phyloP scores from a whole-genome alignment of 1,140 invertebrate genomes.

The Leptinotarsa texana region DNA sequence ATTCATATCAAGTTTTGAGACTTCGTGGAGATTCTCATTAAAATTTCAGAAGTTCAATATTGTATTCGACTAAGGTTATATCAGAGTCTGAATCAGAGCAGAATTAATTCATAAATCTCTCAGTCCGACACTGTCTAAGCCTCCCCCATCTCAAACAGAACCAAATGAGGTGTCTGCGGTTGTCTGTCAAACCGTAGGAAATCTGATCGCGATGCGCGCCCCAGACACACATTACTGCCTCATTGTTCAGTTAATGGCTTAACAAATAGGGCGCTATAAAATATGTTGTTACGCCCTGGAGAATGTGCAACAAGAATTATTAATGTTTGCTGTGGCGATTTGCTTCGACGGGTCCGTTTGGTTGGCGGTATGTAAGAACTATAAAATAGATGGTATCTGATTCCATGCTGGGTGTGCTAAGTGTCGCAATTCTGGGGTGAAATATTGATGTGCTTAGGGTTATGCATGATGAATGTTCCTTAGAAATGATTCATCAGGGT shows the following conservation, averaged over 20 bases:
- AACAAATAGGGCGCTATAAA: slow-evolving; percentile 21
- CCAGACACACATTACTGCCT: slow-evolving; percentile 18
- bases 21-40: no score
- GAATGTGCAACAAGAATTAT: slow-evolving; percentile 6
- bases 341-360: neutral
- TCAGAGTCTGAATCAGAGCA: no score
- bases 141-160: slow-evolving; percentile 7
- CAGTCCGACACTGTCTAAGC: neutral
- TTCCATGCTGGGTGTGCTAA: neutral
- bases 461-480: no score
- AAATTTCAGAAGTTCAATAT: no score
- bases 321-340: slow-evolving; percentile 9
- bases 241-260: slow-evolving; percentile 20
- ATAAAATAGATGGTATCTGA: neutral
- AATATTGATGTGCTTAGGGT: no score
- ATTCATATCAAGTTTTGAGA: no score
- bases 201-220: slow-evolving; percentile 20
- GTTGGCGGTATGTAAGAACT: neutral
- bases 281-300: slow-evolving; percentile 12
- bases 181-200: slow-evolving; percentile 13
- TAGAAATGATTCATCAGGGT: no score
- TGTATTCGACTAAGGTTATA: no score
- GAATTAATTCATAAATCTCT: neutral
- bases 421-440: neutral
- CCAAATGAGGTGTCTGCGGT: slow-evolving; percentile 10